A percentile compares a stretch with the other conserved stretches of the same genome.
Conservation (phyloP, 2,113 vertebrate genomes). For the Oxyruncus cristatus region DNA sequence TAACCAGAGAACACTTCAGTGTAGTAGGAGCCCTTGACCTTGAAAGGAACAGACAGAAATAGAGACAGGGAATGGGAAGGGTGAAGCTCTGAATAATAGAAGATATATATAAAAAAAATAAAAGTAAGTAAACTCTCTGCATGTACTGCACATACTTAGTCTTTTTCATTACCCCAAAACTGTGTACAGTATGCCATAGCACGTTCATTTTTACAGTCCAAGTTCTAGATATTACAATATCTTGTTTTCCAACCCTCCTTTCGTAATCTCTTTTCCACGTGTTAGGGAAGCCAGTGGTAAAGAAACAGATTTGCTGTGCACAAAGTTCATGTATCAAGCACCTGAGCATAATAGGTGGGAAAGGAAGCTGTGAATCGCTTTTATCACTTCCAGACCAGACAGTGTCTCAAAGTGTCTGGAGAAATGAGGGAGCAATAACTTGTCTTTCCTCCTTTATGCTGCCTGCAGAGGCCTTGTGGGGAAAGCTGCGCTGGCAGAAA, state of each 20-base stretch:
- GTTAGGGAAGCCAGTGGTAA: neutral
- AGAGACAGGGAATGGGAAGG: neutral
- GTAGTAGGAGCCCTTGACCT: neutral
- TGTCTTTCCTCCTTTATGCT: neutral
- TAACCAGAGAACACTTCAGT: neutral
- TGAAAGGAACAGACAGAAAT: neutral
- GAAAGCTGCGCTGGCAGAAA: neutral
- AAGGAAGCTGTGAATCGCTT: neutral
- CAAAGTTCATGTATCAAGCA: neutral
- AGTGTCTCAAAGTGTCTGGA: neutral
- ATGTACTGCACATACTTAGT: accelerated
- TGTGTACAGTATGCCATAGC: neutral
- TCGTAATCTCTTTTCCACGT: neutral
- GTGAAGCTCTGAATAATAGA: neutral
- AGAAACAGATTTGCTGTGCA: neutral
- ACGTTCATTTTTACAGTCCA: neutral
- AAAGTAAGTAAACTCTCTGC: neutral
- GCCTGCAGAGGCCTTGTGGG: neutral
- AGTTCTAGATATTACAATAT: neutral
- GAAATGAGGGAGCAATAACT: neutral
- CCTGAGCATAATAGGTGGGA: neutral
- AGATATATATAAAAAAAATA: neutral
- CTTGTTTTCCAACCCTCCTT: neutral
- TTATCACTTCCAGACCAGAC: neutral
- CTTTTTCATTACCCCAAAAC: neutral